Conservation (phyloP, 35 echinoderm and acorn worm genomes). For the Anneissia japonica region DNA sequence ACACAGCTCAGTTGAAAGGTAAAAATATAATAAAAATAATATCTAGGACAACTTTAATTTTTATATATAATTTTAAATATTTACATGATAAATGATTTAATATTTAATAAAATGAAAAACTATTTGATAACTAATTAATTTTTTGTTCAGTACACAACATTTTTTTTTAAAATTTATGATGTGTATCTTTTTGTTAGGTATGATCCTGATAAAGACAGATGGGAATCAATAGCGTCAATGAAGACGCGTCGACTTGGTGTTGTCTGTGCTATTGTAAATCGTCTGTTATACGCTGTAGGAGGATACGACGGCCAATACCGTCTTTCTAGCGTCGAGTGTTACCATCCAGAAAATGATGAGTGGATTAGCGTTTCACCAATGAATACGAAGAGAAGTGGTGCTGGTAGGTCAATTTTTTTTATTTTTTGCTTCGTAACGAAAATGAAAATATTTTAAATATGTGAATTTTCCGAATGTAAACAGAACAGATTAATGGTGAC, state of each 20-base stretch:
- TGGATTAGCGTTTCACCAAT: constrained; percentile 70
- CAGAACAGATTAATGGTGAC: too few species aligned
- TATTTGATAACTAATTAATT: too few species aligned
- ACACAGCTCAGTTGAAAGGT: constrained; percentile 92
- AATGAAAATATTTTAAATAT: too few species aligned
- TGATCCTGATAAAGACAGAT: constrained; percentile 68
- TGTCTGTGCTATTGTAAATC: constrained; percentile 82
- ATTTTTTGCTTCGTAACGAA: too few species aligned
- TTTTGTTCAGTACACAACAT: too few species aligned
- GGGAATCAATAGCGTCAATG: constrained; percentile 75
- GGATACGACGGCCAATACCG: constrained; percentile 82
- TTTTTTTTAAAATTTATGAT: too few species aligned
- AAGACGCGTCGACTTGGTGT: constrained; percentile 77
- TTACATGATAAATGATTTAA: too few species aligned
- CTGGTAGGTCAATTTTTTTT: constrained; percentile 62
- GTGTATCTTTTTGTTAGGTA: constrained; percentile 33
- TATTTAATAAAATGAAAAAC: too few species aligned
- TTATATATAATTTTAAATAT: too few species aligned
- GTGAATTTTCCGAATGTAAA: too few species aligned
- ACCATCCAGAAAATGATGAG: constrained; percentile 84
- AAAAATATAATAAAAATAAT: background rate
- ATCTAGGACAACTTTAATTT: too few species aligned
- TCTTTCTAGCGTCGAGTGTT: constrained; percentile 81
- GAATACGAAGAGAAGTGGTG: constrained; percentile 85
- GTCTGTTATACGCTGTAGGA: constrained; percentile 87